Evolutionary conservation across 2,113 vertebrate genomes (phyloP), one percentile per base, ranked within the genome.

Genomic region (Tragelaphus strepsiceros): DNA sequence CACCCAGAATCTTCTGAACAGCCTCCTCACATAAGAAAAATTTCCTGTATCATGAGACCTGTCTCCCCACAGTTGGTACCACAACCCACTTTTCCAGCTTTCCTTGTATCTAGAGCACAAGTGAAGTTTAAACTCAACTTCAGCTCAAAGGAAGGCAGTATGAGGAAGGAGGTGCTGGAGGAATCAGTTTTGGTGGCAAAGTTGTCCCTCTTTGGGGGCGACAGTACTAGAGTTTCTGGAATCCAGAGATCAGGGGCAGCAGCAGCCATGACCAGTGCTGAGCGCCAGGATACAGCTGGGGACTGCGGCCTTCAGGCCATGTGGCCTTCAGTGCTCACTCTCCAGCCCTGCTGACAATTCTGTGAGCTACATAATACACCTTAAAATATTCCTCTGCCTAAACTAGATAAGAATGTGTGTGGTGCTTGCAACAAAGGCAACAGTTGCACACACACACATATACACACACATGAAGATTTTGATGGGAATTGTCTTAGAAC

Each of bases 231-330:
- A 78, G 58, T 22, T 87, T 95, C 71, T 80, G 58, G 32, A 90
- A 77, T 16, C 39, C 62, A 64, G 39, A 26, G 35, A 15, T 8
- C 22, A 39, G 30, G 19, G 26, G 3, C 24, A 35, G 54, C 24
- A 54, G 71, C 21, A 26, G 43, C 30, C 19, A n/a, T 14, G 49
- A 43, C 6, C 6, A 24, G 9, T 30, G 22, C 15, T 58, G 19
- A 71, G 24, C 0, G 9, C 43, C 61, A 13, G 5, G 17, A 1
- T 12, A 3, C 12, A 1, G 10, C 12, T 35, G 58, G n/a, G 10
- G 24, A 9, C 26, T 3, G 49, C 9, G 10, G n/a, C 51, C n/a
- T 43, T 59, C 11, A 32, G 12, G 28, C 61, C 61, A 30, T 6
- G 2, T 7, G 61, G 28, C 28, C 49, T 61, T 54, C 11, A 19